A percentile compares a stretch with the other conserved stretches of the same genome.
These are phyloP conservation scores for Mallotus villosus DNA, from an alignment of 2,797 vertebrate species.

Conservation along the genomic window DNA sequence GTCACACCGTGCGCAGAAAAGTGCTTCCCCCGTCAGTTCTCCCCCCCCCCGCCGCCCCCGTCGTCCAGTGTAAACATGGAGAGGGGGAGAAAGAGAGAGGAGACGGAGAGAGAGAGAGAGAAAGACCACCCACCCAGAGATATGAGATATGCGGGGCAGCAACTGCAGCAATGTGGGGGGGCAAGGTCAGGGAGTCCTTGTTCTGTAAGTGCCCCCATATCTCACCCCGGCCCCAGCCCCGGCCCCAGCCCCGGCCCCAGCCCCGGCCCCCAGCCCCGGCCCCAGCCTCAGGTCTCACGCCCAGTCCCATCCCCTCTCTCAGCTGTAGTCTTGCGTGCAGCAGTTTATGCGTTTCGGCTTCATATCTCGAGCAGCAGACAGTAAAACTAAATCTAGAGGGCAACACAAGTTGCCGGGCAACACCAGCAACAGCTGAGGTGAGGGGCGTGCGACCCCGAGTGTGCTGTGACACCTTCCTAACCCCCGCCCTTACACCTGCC, in stretches of 20 bases:
- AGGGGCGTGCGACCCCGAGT: slow-evolving; percentile 48
- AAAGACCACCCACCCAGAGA: slow-evolving; percentile 48
- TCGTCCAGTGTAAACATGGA: slow-evolving; percentile 52
- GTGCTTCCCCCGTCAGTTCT: slow-evolving; percentile 41
- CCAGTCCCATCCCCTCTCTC: neutral
- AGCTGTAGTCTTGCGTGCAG: neutral
- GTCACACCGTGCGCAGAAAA: slow-evolving; percentile 31
- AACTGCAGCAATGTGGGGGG: slow-evolving; percentile 45
- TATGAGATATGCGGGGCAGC: slow-evolving; percentile 34
- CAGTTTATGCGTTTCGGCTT: neutral
- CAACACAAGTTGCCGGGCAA: neutral
- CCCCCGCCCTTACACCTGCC: slow-evolving; percentile 50
- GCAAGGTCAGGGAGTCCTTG: slow-evolving; percentile 39
- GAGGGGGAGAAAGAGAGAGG: slow-evolving; percentile 20
- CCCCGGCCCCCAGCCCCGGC: neutral
- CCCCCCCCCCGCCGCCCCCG: slow-evolving; percentile 37
- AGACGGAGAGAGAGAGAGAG: no score
- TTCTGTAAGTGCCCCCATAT: slow-evolving; percentile 17
- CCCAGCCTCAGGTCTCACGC: neutral
- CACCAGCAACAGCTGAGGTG: slow-evolving; percentile 51
- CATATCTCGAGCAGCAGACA: neutral
- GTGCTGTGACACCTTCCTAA: slow-evolving; percentile 37
- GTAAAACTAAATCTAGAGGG: neutral
- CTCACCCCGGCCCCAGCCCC: neutral
- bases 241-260: neutral